A percentile compares a stretch with the other conserved stretches of the same genome.
Conservation (phyloP, 2,113 vertebrate genomes). For the Cephalopholis sonnerati region DNA sequence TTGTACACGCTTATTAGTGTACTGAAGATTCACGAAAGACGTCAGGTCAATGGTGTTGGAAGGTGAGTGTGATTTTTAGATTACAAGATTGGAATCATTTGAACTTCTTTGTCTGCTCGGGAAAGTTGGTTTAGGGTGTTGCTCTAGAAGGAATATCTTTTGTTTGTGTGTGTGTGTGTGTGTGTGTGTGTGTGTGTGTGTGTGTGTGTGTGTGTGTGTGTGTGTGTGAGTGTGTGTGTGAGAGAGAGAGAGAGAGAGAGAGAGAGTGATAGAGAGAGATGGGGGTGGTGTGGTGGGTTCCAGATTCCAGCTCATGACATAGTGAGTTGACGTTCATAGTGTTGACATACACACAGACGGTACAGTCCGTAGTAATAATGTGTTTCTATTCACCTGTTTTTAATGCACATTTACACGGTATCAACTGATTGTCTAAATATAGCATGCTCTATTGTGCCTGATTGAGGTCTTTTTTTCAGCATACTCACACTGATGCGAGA, state of each 20-base stretch:
- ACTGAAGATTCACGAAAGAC: not conserved
- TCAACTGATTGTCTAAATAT: not conserved
- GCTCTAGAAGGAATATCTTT: too few relatives aligned
- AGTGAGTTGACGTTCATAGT: not conserved
- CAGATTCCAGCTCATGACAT: not conserved
- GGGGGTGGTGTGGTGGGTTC: too few relatives aligned
- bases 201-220: not conserved
- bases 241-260: too few relatives aligned
- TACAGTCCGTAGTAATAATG: too few relatives aligned
- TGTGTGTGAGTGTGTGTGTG: too few relatives aligned
- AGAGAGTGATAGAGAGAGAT: not conserved
- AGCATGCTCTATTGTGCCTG: too few relatives aligned
- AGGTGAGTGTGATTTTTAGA: slow-evolving; percentile 26
- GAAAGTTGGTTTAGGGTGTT: not conserved
- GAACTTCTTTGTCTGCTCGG: not conserved
- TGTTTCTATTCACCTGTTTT: not conserved
- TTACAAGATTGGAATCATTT: not conserved
- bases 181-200: too few relatives aligned
- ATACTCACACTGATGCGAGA: not conserved
- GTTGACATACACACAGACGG: not conserved
- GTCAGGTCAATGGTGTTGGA: not conserved
- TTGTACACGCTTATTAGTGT: not conserved
- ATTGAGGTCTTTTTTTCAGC: too few relatives aligned
- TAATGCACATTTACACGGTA: not conserved
- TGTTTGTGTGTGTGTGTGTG: not conserved